phyloP scores from a whole-genome alignment of 1,140 invertebrate species.

The Leptinotarsa texana region DNA sequence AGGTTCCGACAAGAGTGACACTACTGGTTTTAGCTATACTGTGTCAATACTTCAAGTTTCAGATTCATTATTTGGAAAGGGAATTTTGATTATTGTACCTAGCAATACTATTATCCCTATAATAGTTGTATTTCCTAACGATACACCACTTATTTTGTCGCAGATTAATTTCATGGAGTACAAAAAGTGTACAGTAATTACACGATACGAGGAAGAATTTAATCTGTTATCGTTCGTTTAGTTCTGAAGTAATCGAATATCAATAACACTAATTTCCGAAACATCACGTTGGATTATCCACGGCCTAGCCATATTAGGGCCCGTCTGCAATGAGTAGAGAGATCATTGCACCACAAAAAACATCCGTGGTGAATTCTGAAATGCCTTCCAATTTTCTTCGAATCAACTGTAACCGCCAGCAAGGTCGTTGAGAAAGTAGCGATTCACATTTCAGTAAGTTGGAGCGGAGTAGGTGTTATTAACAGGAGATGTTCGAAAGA shows the following conservation, averaged over 20 bases:
- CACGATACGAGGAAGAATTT: background rate
- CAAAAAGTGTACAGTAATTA: background rate
- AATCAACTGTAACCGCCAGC: background rate
- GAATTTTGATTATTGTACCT: too few relatives aligned
- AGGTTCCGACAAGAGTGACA: too few relatives aligned
- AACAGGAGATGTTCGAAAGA: too few relatives aligned
- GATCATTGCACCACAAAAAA: slow-evolving; percentile 3
- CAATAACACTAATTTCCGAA: background rate
- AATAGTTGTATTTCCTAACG: too few relatives aligned
- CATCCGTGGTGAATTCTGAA: background rate
- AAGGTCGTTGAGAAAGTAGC: slow-evolving; percentile 2
- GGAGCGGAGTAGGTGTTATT: too few relatives aligned
- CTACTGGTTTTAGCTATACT: too few relatives aligned
- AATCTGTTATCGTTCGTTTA: background rate
- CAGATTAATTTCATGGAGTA: background rate
- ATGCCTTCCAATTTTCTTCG: slow-evolving; percentile 4
- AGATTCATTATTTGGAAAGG: too few relatives aligned
- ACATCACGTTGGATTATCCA: background rate
- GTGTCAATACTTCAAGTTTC: too few relatives aligned
- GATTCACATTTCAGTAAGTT: background rate
- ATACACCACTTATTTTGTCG: background rate
- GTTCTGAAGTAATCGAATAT: slow-evolving; percentile 1
- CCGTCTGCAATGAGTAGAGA: background rate
- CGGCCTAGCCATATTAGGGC: background rate
- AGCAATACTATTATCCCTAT: too few relatives aligned